Base-by-base conservation (phyloP, 2,888 invertebrate genomes). In the Vesta saturnalis region DNA sequence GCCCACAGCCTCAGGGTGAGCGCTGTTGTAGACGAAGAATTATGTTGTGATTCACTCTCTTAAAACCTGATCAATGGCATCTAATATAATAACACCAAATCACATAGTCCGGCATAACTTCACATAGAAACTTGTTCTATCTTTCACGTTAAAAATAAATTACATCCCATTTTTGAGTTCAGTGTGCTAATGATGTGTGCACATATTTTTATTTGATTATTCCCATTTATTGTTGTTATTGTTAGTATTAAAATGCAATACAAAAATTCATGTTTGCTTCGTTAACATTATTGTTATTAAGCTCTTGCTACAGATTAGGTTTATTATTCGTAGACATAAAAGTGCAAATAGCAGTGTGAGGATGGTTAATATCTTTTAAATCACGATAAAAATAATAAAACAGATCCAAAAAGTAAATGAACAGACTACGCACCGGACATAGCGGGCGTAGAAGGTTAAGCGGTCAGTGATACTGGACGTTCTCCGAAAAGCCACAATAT, bases 1-100 rank as follows among this genome's bases (percentile, higher is more conserved):
- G 80, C 81, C 81, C 80, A 81, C 76, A 77, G 80, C 81, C 80
- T 73, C 76, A 66, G 79, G 81, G 77, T 72, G 73, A 65, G 56
- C 65, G 60, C 21, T 58, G n/a, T n/a, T 35, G 68, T 63, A 65
- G 66, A 64, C 68, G 64, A 60, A 59, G 63, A 35, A 67, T 64
- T 62, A 67, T 61, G 64, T 60, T 60, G 67, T 67, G 70, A 70
- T 70, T 70, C 70, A 70, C 70, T 70, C 69, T 69, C 66, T 58
- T 61, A 60, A 67, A 69, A 70, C 70, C 70, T 70, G 70, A 70
- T 70, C 70, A 70, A 70, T 70, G 70, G 70, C 62, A 70, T 70
- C 69, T 69, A 64, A 64, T 68, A 63, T 60, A 60, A 59, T 64
- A 39, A 64, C 64, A 46, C 22, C 58, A 64, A 59, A 64, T 56